Base-by-base conservation (phyloP, 1,140 invertebrate species). In the Plectus sambesii region DNA sequence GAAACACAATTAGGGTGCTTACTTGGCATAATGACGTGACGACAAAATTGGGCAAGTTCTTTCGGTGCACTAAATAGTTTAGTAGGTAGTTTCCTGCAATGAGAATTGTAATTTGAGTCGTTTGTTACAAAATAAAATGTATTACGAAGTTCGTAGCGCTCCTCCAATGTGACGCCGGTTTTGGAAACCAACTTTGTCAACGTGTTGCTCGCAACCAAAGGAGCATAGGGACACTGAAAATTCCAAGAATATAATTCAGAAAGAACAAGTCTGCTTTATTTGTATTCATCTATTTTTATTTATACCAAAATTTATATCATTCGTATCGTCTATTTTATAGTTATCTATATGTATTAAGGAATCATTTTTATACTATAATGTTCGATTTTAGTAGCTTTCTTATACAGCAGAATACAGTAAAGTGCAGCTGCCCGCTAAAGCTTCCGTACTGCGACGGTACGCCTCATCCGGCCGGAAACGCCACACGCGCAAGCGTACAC, bases 1-100 rank as follows among this genome's bases (percentile, higher is more conserved):
- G 26, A 30, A 0, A 29, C 45, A 50, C 58, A 54, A 74, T 66
- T 60, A 72, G 66, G 29, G 73, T 25, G 87, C 85, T 78, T 92
- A 85, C 38, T 85, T 80, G 39, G 96, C 90, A 79, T 87, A 98
- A 47, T 30, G 54, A 51, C n/a, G 56, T 59, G 17, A 66, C 30
- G 26, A 59, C 46, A 48, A 55, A 63, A 20, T 45, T 26, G 3
- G 61, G 85, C 81, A 57, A 94, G 73, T 70, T 94, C 92, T 29
- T 85, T 83, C 60, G 86, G 76, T 0, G 86, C 20, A 85, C 87
- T 59, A 98, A 76, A 71, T 97, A 97, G 69, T 92, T 92, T 24
- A 98, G 75, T 15, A 96, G 80, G 77, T 97, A 97, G 74, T 94
- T 83, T 80, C 76, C 84, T 86, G 66, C 24, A 73, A 62, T 53